Evolutionary conservation across 2,113 vertebrate genomes (phyloP), one percentile per base, ranked within the genome.

Genomic region (Oncorhynchus masou): DNA sequence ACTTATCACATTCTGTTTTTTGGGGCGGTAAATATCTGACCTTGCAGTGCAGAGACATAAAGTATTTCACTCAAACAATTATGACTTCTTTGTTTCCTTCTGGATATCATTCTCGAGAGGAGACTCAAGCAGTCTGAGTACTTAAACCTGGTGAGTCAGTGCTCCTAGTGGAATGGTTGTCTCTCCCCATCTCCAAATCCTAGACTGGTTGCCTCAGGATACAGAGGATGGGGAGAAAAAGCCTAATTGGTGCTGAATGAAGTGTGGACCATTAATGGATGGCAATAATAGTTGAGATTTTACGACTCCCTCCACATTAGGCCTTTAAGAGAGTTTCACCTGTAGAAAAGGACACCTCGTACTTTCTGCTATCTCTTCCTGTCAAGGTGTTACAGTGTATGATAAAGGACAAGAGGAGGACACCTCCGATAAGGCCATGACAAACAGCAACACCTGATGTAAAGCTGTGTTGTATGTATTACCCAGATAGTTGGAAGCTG

Each of bases 41-140:
- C 88, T 91, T 90, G 90, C 79, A 81, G 83, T 39, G 83, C 71
- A 24, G 71, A 83, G 84, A 87, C 87, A 85, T 87, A 29, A 88
- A 87, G 84, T 83, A 85, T 87, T 86, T 88, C 88, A 88, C 82
- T 91, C 88, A 87, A 88, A 76, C 81, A 76, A 5, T 76, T 74
- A 57, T 24, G 75, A 74, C 68, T 81, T 74, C 85, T 27, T 89
- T 87, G 81, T 88, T 86, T 87, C 84, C 77, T 62, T 19, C 76
- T 73, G 85, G 72, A 86, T 83, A 82, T 87, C 88, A 72, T 90
- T 86, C 85, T 89, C 81, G 29, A 66, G 85, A 87, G 88, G 81
- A 86, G 84, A 67, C 24, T 79, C 83, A 45, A 84, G 84, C 83
- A 71, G 78, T 78, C 75, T 59, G 80, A 15, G 80, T 67, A 82